Evolutionary conservation across 2,888 invertebrate genomes (phyloP).

Genomic region (Glaucopsyche alexis): DNA sequence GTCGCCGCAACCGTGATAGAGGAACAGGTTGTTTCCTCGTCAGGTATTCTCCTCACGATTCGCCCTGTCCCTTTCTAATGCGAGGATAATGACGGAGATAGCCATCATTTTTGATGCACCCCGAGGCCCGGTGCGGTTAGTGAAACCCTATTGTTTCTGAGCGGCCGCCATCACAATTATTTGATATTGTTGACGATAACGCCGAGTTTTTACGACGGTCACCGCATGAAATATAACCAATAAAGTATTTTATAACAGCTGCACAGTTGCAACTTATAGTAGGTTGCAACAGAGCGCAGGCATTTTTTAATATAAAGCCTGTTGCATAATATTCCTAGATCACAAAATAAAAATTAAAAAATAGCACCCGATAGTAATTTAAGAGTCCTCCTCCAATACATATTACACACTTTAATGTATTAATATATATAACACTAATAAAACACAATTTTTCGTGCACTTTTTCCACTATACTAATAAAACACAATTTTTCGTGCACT

Average conservation of each 20-base stretch:
- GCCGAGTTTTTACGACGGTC: constrained; percentile 22
- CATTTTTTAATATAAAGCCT: background rate
- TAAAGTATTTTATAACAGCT: constrained; percentile 28
- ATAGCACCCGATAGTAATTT: too few species aligned
- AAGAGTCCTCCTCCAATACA: too few species aligned
- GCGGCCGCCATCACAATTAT: constrained; percentile 33
- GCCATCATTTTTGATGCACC: constrained; percentile 36
- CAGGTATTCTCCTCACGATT: constrained; percentile 39
- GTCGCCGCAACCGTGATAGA: constrained; percentile 34
- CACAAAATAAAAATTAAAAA: too few species aligned
- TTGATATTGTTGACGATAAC: constrained; percentile 25
- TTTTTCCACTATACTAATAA: too few species aligned
- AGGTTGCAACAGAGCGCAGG: constrained; percentile 9
- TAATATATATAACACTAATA: too few species aligned
- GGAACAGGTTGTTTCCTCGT: constrained; percentile 37
- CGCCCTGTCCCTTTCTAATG: constrained; percentile 34
- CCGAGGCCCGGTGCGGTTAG: constrained; percentile 55
- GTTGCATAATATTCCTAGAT: too few species aligned
- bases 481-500: too few species aligned
- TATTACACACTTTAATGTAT: too few species aligned
- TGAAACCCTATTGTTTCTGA: constrained; percentile 57
- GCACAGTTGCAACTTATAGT: constrained; percentile 27
- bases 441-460: too few species aligned
- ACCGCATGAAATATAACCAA: constrained; percentile 28
- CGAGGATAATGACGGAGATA: constrained; percentile 32